Evolutionary conservation across 2,888 invertebrate species (phyloP), one percentile per base, ranked within the genome.

Genomic region (Acanthosepion lycidas): DNA sequence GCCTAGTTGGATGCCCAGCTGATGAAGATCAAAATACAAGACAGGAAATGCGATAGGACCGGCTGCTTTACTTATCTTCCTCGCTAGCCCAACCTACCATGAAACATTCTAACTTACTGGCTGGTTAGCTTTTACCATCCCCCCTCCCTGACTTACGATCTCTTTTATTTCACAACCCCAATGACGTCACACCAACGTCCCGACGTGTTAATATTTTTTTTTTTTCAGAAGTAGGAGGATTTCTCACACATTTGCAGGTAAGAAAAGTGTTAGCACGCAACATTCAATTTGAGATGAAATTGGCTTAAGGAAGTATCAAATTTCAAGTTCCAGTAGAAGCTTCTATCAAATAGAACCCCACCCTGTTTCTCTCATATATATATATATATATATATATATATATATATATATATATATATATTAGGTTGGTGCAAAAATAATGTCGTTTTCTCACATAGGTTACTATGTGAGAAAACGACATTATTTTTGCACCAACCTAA

Each of bases 31-130:
- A 78, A 33, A 78, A 78, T 78, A 78, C 78, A n/a, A n/a, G n/a
- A n/a, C 78, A 78, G 78, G 78, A 78, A 78, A 78, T 78, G n/a
- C 78, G 78, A 78, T 78, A 78, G 78, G 78, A 78, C 78, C 78
- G 78, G 78, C 78, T n/a, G 78, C n/a, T n/a, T 78, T 33, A 78
- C n/a, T 33, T 78, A 78, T 78, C 78, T 15, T 78, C 15, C n/a
- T 33, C n/a, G n/a, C 78, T n/a, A 18, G 78, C 78, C 78, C 78
- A 78, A 78, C 78, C 78, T 78, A 78, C 78, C 78, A 78, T 78
- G n/a, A 78, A 78, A 78, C 78, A 78, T n/a, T n/a, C 78, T 78
- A 8, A 78, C 78, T 78, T 78, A 18, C 78, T 78, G 78, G 78
- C n/a, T 78, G n/a, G 78, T 78, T 78, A 78, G n/a, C 78, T n/a